Base-by-base conservation (phyloP, 2,113 vertebrate species). In the Australoheros scitulus region DNA sequence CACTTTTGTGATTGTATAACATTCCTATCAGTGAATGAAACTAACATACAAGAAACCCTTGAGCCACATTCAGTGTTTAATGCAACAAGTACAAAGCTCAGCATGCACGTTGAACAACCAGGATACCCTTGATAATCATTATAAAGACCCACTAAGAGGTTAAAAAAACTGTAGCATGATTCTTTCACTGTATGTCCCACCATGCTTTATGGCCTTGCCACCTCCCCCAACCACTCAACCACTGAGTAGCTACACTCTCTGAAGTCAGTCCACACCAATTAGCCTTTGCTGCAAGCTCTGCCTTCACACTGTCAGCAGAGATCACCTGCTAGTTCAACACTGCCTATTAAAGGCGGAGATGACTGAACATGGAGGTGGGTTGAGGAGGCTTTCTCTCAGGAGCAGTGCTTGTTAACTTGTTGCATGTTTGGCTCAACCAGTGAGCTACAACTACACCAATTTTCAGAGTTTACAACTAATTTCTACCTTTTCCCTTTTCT, bases 221-320 rank as follows among this genome's bases (percentile, higher is more conserved):
- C 82, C 82, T 88, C 79, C 87, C 80, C 82, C 85, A 78, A 77
- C 72, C 47, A 81, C 87, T 91, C 87, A 41, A 80, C 41, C 76
- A 59, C 79, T 58, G 84, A 83, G 70, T 76, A 47, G 83, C 82
- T 81, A 47, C 75, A 77, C 81, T 56, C 79, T 91, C 77, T 89
- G 85, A 91, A 92, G 91, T 91, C 87, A 87, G 85, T 91, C 91
- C 38, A 70, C 88, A 87, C 80, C 90, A 94, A 94, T 94, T 93
- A 93, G 86, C 83, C 87, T 77, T 77, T 22, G 87, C 85, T 90
- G 85, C 88, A 80, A 92, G 89, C 89, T 91, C 90, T 63, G 87
- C 91, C 80, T 87, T 89, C 87, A 85, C 82, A 82, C 80, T 91
- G 93, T 93, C 91, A 87, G 84, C 38, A 88, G 85, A 77, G 64